Percentiles rank a stretch among this genome's conserved stretches.
Evolutionary conservation across 2,888 invertebrate genomes (phyloP).

Genomic region (Macaria notata): DNA sequence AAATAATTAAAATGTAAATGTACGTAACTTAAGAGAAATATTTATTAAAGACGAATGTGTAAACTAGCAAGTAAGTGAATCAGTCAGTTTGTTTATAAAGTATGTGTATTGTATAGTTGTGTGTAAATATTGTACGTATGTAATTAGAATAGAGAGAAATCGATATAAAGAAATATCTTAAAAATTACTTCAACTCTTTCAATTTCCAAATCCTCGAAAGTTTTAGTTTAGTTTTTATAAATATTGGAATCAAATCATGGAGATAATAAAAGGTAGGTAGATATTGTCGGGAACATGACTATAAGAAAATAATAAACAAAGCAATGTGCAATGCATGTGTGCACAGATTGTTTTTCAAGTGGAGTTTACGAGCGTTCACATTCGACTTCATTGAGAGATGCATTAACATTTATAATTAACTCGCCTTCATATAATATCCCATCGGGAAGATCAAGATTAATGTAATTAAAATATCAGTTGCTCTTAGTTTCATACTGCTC

Average conservation of each 20-base stretch:
- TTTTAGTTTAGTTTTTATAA: no score
- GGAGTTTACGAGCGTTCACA: slow-evolving; percentile 4
- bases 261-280: neutral
- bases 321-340: slow-evolving; percentile 20
- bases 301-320: slow-evolving; percentile 6
- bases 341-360: slow-evolving; percentile 4
- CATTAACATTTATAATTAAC: neutral
- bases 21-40: slow-evolving; percentile 56
- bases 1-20: slow-evolving; percentile 46
- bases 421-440: no score
- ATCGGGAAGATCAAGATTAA: no score
- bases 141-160: slow-evolving; percentile 48
- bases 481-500: neutral
- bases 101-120: slow-evolving; percentile 45
- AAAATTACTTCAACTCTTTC: slow-evolving; percentile 25
- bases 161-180: slow-evolving; percentile 54
- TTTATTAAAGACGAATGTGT: slow-evolving; percentile 50
- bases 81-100: slow-evolving; percentile 36
- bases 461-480: neutral
- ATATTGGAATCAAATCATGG: no score
- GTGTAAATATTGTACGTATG: slow-evolving; percentile 59
- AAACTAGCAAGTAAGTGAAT: slow-evolving; percentile 11
- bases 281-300: no score
- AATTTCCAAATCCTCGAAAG: neutral
- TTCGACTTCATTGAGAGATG: neutral